phyloP scores from a whole-genome alignment of 1,140 invertebrate species.

The Holcopasites calliopsidis region DNA sequence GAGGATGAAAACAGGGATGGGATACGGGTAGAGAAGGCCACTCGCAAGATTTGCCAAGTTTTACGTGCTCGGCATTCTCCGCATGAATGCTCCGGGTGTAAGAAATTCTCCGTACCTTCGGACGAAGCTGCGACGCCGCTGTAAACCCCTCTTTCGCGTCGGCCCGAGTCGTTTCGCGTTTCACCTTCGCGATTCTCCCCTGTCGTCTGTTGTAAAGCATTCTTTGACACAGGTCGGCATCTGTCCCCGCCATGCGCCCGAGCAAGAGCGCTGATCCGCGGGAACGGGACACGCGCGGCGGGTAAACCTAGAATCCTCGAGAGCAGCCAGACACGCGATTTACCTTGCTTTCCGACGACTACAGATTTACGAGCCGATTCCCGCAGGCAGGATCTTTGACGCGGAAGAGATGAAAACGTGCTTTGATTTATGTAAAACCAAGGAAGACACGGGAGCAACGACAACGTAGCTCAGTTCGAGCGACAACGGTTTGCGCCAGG shows the following conservation, averaged over 20 bases:
- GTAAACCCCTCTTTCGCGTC: slow-evolving; percentile 22
- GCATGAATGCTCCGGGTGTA: slow-evolving; percentile 55
- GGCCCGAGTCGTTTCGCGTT: slow-evolving; percentile 17
- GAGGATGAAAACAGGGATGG: not conserved
- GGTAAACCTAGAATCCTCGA: too few species aligned
- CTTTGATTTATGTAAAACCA: too few species aligned
- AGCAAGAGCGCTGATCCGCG: too few species aligned
- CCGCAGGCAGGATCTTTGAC: too few species aligned
- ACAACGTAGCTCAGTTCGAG: not conserved
- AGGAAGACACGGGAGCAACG: too few species aligned
- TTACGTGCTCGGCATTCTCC: slow-evolving; percentile 61
- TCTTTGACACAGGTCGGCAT: slow-evolving; percentile 32
- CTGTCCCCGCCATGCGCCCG: not conserved
- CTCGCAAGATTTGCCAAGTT: slow-evolving; percentile 64
- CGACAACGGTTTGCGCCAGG: not conserved
- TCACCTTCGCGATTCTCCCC: slow-evolving; percentile 4
- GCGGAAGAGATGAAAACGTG: too few species aligned
- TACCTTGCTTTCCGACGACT: too few species aligned
- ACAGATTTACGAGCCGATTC: too few species aligned
- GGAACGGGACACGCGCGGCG: too few species aligned
- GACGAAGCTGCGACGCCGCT: slow-evolving; percentile 26
- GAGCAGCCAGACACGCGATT: too few species aligned
- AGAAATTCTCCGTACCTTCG: slow-evolving; percentile 59
- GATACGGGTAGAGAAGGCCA: slow-evolving; percentile 18
- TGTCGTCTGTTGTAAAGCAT: slow-evolving; percentile 26